Conservation (phyloP, 1,140 invertebrate genomes). For the Meloidogyne hapla region DNA sequence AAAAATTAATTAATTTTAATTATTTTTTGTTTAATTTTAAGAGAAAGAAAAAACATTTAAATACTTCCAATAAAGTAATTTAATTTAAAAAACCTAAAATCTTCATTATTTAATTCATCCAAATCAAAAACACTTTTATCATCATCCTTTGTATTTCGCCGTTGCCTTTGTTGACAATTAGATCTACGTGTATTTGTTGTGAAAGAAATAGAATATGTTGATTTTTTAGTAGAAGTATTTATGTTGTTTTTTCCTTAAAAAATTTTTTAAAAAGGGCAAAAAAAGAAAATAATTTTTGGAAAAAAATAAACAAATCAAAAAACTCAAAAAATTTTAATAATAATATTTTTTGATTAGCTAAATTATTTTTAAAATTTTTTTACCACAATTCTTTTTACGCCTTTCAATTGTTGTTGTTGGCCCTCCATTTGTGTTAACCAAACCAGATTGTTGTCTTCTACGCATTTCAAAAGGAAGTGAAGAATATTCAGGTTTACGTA, state of each 20-base stretch:
- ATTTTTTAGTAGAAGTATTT: background rate
- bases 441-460: constrained; percentile 3
- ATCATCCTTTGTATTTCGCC: background rate
- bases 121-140: background rate
- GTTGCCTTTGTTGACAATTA: background rate
- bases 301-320: background rate
- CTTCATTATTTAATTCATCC: background rate
- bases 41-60: too few species aligned
- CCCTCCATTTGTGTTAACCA: too few species aligned
- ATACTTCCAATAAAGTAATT: too few species aligned
- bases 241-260: background rate
- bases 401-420: too few species aligned
- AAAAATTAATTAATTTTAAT: too few species aligned
- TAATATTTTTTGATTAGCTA: too few species aligned
- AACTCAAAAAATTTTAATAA: too few species aligned
- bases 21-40: too few species aligned
- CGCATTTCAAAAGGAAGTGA: background rate
- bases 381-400: too few species aligned
- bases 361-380: too few species aligned
- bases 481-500: constrained; percentile 1
- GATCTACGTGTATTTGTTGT: constrained; percentile 1
- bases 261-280: too few species aligned
- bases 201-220: background rate
- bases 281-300: background rate
- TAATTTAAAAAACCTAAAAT: background rate